Conservation (phyloP, 2,113 vertebrate genomes). For the Caloenas nicobarica region DNA sequence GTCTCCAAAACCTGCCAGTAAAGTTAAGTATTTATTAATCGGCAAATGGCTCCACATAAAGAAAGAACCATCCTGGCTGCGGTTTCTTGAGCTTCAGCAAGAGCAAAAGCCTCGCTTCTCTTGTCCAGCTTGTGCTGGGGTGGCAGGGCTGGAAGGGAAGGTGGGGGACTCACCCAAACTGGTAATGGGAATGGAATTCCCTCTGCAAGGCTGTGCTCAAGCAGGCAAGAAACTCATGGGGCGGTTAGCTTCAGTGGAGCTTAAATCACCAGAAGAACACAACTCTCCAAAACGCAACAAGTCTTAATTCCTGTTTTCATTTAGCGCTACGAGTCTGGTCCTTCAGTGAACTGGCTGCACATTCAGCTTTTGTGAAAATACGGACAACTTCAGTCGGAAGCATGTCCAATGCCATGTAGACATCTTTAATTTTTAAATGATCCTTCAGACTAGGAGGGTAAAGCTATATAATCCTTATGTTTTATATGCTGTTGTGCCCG, state of each 20-base stretch:
- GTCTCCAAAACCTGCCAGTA: not conserved
- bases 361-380: not conserved
- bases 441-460: not conserved
- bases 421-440: not conserved
- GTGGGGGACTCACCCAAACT: not conserved
- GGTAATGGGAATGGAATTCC: not conserved
- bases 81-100: not conserved
- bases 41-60: not conserved
- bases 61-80: not conserved
- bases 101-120: not conserved
- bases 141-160: not conserved
- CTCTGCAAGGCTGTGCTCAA: not conserved
- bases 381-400: not conserved
- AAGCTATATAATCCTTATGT: conserved; percentile 28
- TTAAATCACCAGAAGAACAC: not conserved
- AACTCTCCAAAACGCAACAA: not conserved
- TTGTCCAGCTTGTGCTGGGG: not conserved
- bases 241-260: not conserved
- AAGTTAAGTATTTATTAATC: not conserved
- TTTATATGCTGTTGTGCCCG: conserved; percentile 32
- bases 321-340: not conserved
- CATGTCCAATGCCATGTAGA: not conserved
- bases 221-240: not conserved
- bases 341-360: not conserved
- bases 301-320: not conserved